Base-by-base conservation (phyloP, 2,888 invertebrate genomes). In the Aphrophora alni region DNA sequence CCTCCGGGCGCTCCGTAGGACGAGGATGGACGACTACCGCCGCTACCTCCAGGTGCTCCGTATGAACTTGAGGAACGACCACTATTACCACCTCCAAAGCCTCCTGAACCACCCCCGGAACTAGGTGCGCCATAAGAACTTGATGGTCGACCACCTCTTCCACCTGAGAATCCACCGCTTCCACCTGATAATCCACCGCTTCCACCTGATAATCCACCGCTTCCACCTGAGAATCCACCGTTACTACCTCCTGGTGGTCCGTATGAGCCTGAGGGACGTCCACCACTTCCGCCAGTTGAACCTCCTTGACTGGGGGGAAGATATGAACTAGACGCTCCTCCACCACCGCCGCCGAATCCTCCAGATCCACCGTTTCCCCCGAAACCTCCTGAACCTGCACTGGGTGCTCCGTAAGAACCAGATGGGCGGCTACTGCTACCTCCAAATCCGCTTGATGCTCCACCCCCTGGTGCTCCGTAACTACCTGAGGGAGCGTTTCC, bases 351-450 rank as follows among this genome's bases (percentile, higher is more conserved):
- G n/a, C 68, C 69, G 27, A 70, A 71, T 21, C 59, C 59, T 27
- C 38, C 75, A 4, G 74, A 59, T 0, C 33, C 33, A 14, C 75
- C 38, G 21, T 17, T 33, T 8, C 76, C 80, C 28, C 76, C 80
- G 21, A 76, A 71, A 28, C 76, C 71, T 71, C 71, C 72, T 27
- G 10, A 17, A 4, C 70, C 78, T 21, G 72, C 24, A 38, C 77
- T 24, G 27, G 81, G 81, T 12, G 76, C 75, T 21, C 78, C 78
- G 27, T 81, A 81, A 33, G 75, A 75, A 8, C 81, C 44, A 21
- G 81, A 81, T 24, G 78, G 78, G 4, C 75, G 51, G 0, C 74
- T 59, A 44, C 51, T 26, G 26, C 68, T 73, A 10, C 81, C 77
- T 26, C 78, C 75, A 73, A 44, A 59, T n/a, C 80, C 77, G 5